Conservation (phyloP, 2,113 vertebrate genomes). For the Toxostoma redivivum region DNA sequence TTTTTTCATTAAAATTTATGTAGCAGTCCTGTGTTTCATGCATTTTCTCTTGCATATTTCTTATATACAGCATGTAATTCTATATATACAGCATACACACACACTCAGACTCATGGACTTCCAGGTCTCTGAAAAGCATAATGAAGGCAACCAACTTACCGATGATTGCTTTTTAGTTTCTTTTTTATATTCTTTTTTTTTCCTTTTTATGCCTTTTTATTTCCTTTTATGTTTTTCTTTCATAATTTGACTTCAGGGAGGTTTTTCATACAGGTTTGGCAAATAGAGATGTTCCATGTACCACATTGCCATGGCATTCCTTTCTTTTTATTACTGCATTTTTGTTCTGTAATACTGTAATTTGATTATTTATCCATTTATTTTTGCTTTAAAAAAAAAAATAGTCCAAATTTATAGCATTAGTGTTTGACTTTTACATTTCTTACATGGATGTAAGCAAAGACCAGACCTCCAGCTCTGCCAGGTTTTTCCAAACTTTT, state of each 20-base stretch:
- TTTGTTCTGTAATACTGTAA: not conserved
- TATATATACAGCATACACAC: not conserved
- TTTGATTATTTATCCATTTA: not conserved
- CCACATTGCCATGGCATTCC: not conserved
- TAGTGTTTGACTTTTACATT: not conserved
- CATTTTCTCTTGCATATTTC: slow-evolving; percentile 30
- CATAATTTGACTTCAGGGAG: not conserved
- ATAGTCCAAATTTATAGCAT: not conserved
- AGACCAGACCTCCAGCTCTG: not conserved
- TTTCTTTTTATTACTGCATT: not conserved
- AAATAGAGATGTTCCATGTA: not conserved
- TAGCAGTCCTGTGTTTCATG: slow-evolving; percentile 10
- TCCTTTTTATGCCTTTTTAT: not conserved
- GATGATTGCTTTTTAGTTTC: not conserved
- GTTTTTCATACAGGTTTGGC: not conserved
- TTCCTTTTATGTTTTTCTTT: not conserved
- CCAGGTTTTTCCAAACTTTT: not conserved
- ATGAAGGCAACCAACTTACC: not conserved
- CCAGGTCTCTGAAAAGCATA: not conserved
- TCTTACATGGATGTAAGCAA: not conserved
- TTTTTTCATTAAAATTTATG: slow-evolving; percentile 47
- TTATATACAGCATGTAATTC: not conserved
- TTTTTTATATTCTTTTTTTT: not conserved
- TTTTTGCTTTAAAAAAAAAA: not conserved
- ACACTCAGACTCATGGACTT: not conserved